Base-by-base conservation (phyloP, 2,113 vertebrate species). In the Grammomys surdaster region DNA sequence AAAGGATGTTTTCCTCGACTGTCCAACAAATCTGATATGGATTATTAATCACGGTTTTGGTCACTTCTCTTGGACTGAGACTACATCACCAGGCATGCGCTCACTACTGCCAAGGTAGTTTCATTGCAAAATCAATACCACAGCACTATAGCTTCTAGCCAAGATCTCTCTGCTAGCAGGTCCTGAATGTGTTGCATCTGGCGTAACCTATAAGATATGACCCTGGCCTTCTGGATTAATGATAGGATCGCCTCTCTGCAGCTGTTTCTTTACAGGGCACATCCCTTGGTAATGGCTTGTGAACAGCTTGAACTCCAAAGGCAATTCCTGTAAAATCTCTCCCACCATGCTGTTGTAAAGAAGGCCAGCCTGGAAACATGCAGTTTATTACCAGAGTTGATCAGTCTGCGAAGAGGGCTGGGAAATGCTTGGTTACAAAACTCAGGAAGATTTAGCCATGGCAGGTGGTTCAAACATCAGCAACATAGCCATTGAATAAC, bases 301-400 rank as follows among this genome's bases (percentile, higher is more conserved):
- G 94, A 96, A 93, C 88, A 96, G 93, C 91, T 97, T 96, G 90
- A 93, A 88, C 56, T 85, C 91, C 51, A 46, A 70, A 91, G 93
- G 87, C 56, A 70, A 76, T 94, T 89, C 84, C 96, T 65, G 54
- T 92, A 63, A 54, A 93, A 90, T 48, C 56, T 95, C 69, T 70
- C 70, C 33, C 5, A 22, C 90, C 48, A 93, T 51, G 56, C 48
- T 73, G 24, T 54, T 14, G 22, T 40, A 75, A 63, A 91, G 87
- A 89, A 93, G 91, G 26, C n/a, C 69, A 95, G 91, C 51, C 51
- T 82, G 88, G 56, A 95, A 88, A 40, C 46, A 72, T 91, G 89
- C 70, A 69, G 86, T 96, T 87, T 85, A 90, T 94, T 76, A 77
- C 60, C 17, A 8, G 20, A 63, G 77, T 73, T 86, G 69, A 95